These are phyloP conservation scores for Guaruba guarouba DNA, from an alignment of 2,113 vertebrate genomes.

Conservation along the genomic window DNA sequence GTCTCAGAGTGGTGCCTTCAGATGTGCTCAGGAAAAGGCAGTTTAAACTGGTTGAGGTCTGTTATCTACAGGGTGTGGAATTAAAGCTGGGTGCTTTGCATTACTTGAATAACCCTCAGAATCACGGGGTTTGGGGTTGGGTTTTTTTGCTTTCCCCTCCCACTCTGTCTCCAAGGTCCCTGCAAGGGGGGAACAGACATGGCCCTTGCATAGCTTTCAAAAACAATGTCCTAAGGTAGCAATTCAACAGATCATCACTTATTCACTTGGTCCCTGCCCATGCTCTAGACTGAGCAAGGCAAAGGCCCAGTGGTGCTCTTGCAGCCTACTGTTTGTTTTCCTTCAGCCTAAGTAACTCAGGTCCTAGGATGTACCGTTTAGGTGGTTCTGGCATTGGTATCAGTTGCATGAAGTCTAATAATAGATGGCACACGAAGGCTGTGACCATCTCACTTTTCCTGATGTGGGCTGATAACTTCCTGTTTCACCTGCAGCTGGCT, in stretches of 20 bases:
- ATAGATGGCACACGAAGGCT: not conserved
- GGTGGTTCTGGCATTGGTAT: not conserved
- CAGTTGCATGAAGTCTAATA: not conserved
- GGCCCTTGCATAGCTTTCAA: not conserved
- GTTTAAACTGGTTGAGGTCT: not conserved
- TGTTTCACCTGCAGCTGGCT: not conserved
- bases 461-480: not conserved
- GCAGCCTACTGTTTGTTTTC: not conserved
- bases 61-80: not conserved
- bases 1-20: not conserved
- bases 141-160: not conserved
- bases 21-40: not conserved
- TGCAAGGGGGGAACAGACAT: not conserved
- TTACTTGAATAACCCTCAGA: not conserved
- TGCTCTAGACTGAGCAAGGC: not conserved
- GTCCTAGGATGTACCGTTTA: not conserved
- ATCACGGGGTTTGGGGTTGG: not conserved
- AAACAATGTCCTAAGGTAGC: not conserved
- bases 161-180: accelerated
- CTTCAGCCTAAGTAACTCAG: not conserved
- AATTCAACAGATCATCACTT: not conserved
- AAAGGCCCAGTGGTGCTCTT: not conserved
- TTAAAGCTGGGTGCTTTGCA: not conserved
- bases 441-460: not conserved
- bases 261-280: not conserved